Base-by-base conservation (phyloP, 2,113 vertebrate genomes). In the Tricholaema leucomelas region DNA sequence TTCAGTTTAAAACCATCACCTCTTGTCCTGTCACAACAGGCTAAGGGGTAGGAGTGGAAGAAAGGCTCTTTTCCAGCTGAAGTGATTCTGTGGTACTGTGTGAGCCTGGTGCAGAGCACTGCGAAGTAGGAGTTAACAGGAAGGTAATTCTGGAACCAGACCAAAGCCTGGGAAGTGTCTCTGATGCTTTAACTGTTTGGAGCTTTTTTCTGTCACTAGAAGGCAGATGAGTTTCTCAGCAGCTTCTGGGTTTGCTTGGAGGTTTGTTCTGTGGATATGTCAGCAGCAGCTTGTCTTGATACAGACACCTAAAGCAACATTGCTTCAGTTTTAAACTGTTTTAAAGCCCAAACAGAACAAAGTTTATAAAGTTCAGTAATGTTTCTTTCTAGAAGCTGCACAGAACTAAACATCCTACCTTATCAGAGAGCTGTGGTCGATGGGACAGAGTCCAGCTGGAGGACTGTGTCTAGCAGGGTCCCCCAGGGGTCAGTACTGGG, bases 121-220 rank as follows among this genome's bases (percentile, higher is more conserved):
- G 8, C 0, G 0, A 60, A 64, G 60, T 3, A 30, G 31, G 19
- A 69, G 4, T 50, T 73, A 21, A 40, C n/a, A 2, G 10, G 21
- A 16, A 28, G 8, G 7, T 66, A 12, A 21, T 74, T 92, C 63
- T 78, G 61, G 36, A 82, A 36, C 24, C 10, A 64, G 12, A 36
- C 21, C 74, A 61, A 77, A 84, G 66, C 17, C 46, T 71, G 44
- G 31, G 36, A 36, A 25, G 2, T 30, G 30, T 38, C 46, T 56
- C 33, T 2, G 2, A 16, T 66, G 58, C 44, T 36, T 75, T 21
- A 18, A 13, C 27, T 48, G 7, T 2, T 50, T 52, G 21, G 9
- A 6, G 19, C 17, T 46, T 15, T 15, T 48, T 18, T 23, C 21
- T 86, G n/a, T 72, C 33, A 5, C 6, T 48, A 55, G 44, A 76